Evolutionary conservation across 2,113 vertebrate genomes (phyloP), one percentile per base, ranked within the genome.

Genomic region (Choloepus hoffmanni): DNA sequence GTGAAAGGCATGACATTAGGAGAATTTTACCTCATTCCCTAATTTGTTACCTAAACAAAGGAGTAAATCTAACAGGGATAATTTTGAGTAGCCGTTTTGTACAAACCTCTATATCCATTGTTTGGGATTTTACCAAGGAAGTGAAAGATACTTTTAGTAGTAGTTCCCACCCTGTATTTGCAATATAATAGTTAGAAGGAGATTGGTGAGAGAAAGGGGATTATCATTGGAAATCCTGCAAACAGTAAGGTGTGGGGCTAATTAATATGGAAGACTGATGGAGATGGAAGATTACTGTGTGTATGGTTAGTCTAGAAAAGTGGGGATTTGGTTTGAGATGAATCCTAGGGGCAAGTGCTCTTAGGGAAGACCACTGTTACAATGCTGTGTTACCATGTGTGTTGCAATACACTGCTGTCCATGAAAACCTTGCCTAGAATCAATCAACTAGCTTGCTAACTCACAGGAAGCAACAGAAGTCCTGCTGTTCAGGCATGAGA

Each of bases 361-460:
- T 7, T 55, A 10, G 53, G 53, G 15, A 55, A 3, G 10, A 16
- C 14, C 53, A 55, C 53, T 55, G 18, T 55, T 53, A 53, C 50
- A 53, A 53, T 53, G 53, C 8, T 53, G 8, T 53, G 53, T 53
- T 53, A 14, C 53, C 14, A 36, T 36, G 36, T 36, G 14, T 55
- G 53, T 55, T 55, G 4, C 53, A 55, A 55, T 16, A 55, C 53
- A 16, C 53, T 3, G 53, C 53, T n/a, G 24, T 63, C 33, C 2
- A 1, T 3, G 2, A 13, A 85, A 40, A 13, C 6, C 2, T 28
- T 43, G 1, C 23, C 8, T 12, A 8, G 9, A 14, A 28, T 36
- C 2, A 26, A 33, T 13, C 24, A 48, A 40, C 12, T 7, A 36
- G 14, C 7, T 2, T 8, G 7, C n/a, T 3, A 2, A 0, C 2